phyloP scores from a whole-genome alignment of 2,888 invertebrate species.

The Synanthedon formicaeformis region DNA sequence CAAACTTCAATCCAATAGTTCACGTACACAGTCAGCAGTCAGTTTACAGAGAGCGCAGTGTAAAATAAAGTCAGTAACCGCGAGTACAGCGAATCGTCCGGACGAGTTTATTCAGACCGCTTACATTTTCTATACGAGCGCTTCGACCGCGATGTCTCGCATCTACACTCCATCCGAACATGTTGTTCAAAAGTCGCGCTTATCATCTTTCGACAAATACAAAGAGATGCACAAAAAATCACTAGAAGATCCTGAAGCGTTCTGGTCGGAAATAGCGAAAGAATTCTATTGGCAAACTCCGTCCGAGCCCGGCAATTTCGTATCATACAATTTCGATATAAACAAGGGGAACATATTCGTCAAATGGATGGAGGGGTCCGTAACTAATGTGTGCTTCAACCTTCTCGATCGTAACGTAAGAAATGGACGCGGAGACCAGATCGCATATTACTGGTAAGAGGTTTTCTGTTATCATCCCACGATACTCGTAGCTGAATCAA shows the following conservation, averaged over 20 bases:
- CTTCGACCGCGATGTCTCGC: conserved; percentile 70
- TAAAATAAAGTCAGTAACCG: conserved; percentile 18
- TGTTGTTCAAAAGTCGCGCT: conserved; percentile 76
- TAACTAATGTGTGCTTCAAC: conserved; percentile 97
- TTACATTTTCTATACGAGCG: conserved; percentile 5
- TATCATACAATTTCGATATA: conserved; percentile 92
- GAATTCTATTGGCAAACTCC: conserved; percentile 94
- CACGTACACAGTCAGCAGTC: background rate
- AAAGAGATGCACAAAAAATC: conserved; percentile 86
- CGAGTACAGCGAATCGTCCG: conserved; percentile 15
- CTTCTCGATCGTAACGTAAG: conserved; percentile 91
- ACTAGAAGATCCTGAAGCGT: conserved; percentile 87
- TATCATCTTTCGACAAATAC: conserved; percentile 76
- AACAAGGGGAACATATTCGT: conserved; percentile 90
- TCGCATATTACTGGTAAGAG: conserved; percentile 95
- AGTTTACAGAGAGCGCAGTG: too few relatives aligned
- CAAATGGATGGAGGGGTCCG: conserved; percentile 95
- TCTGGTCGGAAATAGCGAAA: conserved; percentile 94
- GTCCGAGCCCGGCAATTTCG: conserved; percentile 79
- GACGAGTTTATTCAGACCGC: conserved; percentile 6
- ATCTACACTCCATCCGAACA: conserved; percentile 72
- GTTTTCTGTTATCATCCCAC: conserved; percentile 13
- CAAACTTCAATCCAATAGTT: background rate
- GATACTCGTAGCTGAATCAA: conserved; percentile 27
- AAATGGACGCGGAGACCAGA: conserved; percentile 88